Evolutionary conservation across 2,888 invertebrate species (phyloP).

Genomic region (Falcaria lacertinaria): DNA sequence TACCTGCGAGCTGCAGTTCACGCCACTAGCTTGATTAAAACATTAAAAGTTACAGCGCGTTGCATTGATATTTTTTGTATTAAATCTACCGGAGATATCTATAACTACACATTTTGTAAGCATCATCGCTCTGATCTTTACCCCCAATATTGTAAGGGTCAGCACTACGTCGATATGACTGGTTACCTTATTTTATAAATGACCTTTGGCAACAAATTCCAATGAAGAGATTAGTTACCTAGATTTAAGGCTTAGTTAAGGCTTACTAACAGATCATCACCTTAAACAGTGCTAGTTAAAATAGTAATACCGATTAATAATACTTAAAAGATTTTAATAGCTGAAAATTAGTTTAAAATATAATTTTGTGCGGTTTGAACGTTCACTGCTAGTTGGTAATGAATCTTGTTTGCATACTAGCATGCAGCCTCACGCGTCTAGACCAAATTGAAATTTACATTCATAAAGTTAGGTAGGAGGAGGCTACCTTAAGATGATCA

Average conservation of each 20-base stretch:
- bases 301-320: constrained; percentile 3
- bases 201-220: too few relatives aligned
- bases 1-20: constrained; percentile 63
- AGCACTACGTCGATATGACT: too few relatives aligned
- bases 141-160: too few relatives aligned
- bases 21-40: constrained; percentile 58
- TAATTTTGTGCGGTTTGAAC: constrained; percentile 5
- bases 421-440: constrained; percentile 56
- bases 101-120: too few relatives aligned
- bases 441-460: constrained; percentile 63
- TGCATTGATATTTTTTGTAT: too few relatives aligned
- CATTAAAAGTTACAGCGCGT: background rate
- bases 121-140: too few relatives aligned
- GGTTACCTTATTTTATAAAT: too few relatives aligned
- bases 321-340: constrained; percentile 1
- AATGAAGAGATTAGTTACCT: too few relatives aligned
- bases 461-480: constrained; percentile 37
- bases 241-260: too few relatives aligned
- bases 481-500: constrained; percentile 20
- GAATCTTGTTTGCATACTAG: constrained; percentile 65
- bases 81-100: too few relatives aligned
- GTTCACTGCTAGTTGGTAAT: constrained; percentile 37
- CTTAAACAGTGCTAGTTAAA: background rate
- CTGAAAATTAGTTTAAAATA: constrained; percentile 2
- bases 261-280: too few relatives aligned